A percentile compares a stretch with the other conserved stretches of the same genome.
Evolutionary conservation across 2,888 invertebrate genomes (phyloP).

Genomic region (Yponomeuta plumbellus): DNA sequence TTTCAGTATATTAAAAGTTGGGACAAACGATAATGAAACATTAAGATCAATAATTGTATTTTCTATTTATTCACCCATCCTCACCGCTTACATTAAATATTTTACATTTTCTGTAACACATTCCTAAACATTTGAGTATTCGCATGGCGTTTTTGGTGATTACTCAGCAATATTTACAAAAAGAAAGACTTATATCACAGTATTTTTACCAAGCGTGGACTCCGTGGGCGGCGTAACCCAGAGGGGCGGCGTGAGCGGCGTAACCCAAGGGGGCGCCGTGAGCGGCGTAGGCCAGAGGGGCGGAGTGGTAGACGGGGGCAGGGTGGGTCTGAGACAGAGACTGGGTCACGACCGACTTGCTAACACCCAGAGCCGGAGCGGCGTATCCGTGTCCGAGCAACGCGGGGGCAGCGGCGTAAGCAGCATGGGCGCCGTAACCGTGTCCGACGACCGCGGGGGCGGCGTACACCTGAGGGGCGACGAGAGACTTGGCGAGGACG

Average conservation of each 20-base stretch:
- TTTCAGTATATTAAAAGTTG: too few species aligned
- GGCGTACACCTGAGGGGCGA: constrained; percentile 45
- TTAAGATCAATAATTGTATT: constrained; percentile 21
- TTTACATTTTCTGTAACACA: constrained; percentile 33
- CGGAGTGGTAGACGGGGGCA: constrained; percentile 47
- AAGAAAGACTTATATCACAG: constrained; percentile 48
- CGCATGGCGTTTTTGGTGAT: constrained; percentile 39
- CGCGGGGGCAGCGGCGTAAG: constrained; percentile 16
- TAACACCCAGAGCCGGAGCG: constrained; percentile 29
- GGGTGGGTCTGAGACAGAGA: constrained; percentile 63
- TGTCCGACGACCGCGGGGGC: constrained; percentile 19
- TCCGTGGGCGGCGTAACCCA: constrained; percentile 19
- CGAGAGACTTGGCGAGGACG: constrained; percentile 62
- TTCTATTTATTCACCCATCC: constrained; percentile 69
- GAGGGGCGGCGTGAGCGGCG: constrained; percentile 53
- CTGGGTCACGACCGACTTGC: constrained; percentile 51
- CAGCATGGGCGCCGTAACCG: constrained; percentile 31
- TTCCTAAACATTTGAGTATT: constrained; percentile 61
- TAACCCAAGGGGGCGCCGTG: constrained; percentile 8
- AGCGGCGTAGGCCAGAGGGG: constrained; percentile 39
- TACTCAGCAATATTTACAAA: constrained; percentile 6
- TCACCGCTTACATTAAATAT: constrained; percentile 55
- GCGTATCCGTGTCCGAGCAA: constrained; percentile 44
- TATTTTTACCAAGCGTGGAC: constrained; percentile 63
- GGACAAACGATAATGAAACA: constrained; percentile 22